phyloP scores from a whole-genome alignment of 2,797 vertebrate species.

The Lagodon rhomboides region DNA sequence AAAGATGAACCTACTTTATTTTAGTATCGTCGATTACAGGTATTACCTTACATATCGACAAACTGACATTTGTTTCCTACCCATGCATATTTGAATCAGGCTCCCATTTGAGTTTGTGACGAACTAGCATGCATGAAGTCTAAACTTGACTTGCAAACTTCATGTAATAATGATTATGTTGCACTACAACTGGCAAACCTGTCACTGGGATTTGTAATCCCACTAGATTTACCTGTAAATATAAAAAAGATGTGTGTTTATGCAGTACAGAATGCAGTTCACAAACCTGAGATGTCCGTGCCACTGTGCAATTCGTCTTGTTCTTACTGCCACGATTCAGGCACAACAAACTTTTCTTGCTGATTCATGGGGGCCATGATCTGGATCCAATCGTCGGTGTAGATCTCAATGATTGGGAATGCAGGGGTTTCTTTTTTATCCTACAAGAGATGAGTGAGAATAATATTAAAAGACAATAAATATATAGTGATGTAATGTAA shows the following conservation, averaged over 20 bases:
- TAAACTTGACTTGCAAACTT: neutral
- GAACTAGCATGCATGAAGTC: neutral
- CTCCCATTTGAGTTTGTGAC: neutral
- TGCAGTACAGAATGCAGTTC: neutral
- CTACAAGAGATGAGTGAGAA: slow-evolving; percentile 77
- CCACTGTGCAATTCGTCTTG: slow-evolving; percentile 81
- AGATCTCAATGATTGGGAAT: slow-evolving; percentile 94
- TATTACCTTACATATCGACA: neutral
- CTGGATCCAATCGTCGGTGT: slow-evolving; percentile 90
- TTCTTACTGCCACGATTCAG: slow-evolving; percentile 88
- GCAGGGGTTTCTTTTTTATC: slow-evolving; percentile 78
- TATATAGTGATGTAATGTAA: no score
- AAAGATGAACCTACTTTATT: no score
- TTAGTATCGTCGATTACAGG: no score
- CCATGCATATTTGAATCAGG: neutral
- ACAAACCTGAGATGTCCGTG: slow-evolving; percentile 89
- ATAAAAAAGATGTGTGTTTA: neutral
- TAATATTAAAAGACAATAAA: neutral
- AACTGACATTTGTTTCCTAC: neutral
- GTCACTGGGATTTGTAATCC: neutral
- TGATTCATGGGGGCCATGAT: slow-evolving; percentile 92
- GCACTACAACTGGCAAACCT: neutral
- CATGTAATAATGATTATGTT: neutral
- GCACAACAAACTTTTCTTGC: slow-evolving; percentile 95
- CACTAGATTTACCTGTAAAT: neutral